A percentile compares a stretch with the other conserved stretches of the same genome.
phyloP scores from a whole-genome alignment of 2,113 vertebrate species.

The Corythaixoides concolor region DNA sequence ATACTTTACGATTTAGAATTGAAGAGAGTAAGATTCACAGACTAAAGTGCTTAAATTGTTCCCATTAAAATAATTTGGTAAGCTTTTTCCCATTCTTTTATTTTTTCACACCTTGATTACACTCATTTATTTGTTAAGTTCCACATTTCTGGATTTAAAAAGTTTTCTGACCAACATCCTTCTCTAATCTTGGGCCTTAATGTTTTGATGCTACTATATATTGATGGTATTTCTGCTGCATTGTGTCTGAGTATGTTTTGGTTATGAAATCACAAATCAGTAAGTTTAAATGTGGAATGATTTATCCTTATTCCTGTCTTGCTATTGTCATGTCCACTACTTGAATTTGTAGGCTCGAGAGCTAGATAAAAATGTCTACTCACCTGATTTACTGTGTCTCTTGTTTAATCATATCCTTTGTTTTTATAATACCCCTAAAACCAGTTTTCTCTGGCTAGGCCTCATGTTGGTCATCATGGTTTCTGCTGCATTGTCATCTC shows the following conservation, averaged over 20 bases:
- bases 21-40: not conserved
- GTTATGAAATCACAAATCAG: not conserved
- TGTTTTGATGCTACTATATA: not conserved
- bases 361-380: not conserved
- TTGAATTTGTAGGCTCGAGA: not conserved
- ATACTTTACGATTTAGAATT: not conserved
- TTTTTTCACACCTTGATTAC: not conserved
- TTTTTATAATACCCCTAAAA: not conserved
- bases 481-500: not conserved
- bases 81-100: not conserved
- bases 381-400: not conserved
- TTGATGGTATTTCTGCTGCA: not conserved
- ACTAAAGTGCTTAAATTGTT: not conserved
- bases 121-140: not conserved
- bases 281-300: not conserved
- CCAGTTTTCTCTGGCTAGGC: not conserved
- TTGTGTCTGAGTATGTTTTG: not conserved
- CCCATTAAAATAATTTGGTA: not conserved
- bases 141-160: not conserved
- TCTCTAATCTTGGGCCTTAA: not conserved
- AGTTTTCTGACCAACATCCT: not conserved
- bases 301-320: not conserved
- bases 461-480: not conserved
- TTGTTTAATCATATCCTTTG: not conserved
- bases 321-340: not conserved